Evolutionary conservation across 2,797 vertebrate genomes (phyloP).

Genomic region (Falco berigora): DNA sequence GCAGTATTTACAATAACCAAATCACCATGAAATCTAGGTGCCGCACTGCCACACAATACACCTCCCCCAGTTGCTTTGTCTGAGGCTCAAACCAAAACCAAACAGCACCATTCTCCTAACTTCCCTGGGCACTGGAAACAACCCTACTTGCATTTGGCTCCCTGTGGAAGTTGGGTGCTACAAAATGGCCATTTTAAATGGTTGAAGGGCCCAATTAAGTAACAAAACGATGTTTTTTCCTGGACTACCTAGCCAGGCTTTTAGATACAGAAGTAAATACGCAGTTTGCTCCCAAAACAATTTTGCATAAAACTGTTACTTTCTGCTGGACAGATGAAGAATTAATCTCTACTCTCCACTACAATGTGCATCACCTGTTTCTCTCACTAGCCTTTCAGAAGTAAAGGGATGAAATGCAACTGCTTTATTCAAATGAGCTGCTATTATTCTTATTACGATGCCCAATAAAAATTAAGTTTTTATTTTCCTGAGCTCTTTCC

Average conservation of each 20-base stretch:
- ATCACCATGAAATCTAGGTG: neutral
- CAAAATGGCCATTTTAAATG: neutral
- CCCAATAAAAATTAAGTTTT: conserved; percentile 32
- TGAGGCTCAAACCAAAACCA: neutral
- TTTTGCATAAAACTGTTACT: neutral
- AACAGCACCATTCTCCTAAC: neutral
- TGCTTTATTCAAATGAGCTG: conserved; percentile 1
- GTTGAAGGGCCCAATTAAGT: neutral
- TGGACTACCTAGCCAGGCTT: neutral
- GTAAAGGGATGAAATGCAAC: neutral
- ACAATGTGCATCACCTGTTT: neutral
- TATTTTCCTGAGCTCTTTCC: conserved; percentile 29
- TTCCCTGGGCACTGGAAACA: neutral
- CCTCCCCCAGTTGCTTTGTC: neutral
- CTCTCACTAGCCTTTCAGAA: neutral
- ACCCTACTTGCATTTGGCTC: neutral
- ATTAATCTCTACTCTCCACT: neutral
- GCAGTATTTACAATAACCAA: neutral
- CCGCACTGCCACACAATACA: neutral
- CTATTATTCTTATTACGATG: conserved; percentile 28
- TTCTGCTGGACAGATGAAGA: neutral
- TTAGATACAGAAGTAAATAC: neutral
- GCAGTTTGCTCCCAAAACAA: neutral
- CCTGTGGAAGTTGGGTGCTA: neutral
- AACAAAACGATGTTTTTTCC: neutral